These are phyloP conservation scores for Dolichallabes microphthalmus DNA, from an alignment of 2,113 vertebrate genomes.

Conservation along the genomic window DNA sequence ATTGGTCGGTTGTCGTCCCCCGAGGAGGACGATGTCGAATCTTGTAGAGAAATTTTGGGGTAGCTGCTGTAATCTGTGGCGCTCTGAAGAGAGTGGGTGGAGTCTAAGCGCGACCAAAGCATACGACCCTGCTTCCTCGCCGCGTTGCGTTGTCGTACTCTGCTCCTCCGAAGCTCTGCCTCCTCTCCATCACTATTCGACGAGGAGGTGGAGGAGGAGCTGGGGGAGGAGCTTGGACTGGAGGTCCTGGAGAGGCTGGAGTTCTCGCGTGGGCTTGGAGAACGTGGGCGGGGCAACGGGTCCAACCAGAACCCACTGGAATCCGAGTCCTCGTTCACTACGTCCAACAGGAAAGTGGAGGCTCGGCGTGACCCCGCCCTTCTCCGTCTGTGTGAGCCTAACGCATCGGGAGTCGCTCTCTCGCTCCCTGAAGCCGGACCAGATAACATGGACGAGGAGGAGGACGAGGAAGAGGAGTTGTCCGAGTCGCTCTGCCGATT, in stretches of 20 bases:
- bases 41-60: conserved; percentile 87
- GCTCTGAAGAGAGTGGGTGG: conserved; percentile 71
- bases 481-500: conserved; percentile 79
- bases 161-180: conserved; percentile 80
- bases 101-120: conserved; percentile 65
- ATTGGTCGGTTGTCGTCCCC: conserved; percentile 46
- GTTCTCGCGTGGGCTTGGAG: conserved; percentile 86
- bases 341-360: conserved; percentile 82
- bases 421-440: conserved; percentile 62
- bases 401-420: conserved; percentile 43
- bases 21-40: conserved; percentile 82
- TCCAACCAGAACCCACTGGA: conserved; percentile 80
- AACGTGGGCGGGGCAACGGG: conserved; percentile 87
- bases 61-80: conserved; percentile 89
- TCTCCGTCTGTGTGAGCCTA: conserved; percentile 49
- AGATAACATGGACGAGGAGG: conserved; percentile 75
- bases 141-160: conserved; percentile 84
- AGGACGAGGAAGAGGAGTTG: conserved; percentile 80
- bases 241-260: conserved; percentile 72
- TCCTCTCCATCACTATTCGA: conserved; percentile 88
- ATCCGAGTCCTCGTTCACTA: conserved; percentile 85
- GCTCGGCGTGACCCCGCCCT: conserved; percentile 66
- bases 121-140: conserved; percentile 80
- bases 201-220: conserved; percentile 83
- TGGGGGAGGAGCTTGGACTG: conserved; percentile 74